Base-by-base conservation (phyloP, 1,140 invertebrate species). In the Drosophila paulistorum region DNA sequence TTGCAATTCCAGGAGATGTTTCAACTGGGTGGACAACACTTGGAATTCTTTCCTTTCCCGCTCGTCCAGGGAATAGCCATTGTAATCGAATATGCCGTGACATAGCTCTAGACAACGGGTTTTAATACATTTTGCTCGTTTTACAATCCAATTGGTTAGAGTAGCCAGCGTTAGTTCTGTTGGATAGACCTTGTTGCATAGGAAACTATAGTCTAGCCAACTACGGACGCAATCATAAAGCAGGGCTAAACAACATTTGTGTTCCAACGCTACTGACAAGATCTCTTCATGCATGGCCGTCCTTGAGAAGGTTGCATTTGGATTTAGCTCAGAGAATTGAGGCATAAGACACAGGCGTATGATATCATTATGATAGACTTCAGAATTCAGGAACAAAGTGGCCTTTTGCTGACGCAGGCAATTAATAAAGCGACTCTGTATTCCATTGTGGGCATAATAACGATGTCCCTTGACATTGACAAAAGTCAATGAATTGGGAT, bases 101-200 rank as follows among this genome's bases (percentile, higher is more conserved):
- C 94, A 94, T 1, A 96, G 91, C 39, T 93, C 93, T 91, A 97
- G 95, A 0, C 95, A 95, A 6, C 94, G 94, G 14, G 93, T 90
- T 92, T 98, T 97, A 1, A 97, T 94, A 7, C 93, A 90, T 2
- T 93, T 93, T 0, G 97, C 95, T 17, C 95, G 93, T 55, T 95
- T 94, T 94, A 96, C 96, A 0, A 95, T 95, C 97, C 97, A 98
- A 54, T 95, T 94, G 10, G 97, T 93, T 30, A 98, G 92, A 9
- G 95, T 94, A 13, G 94, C 92, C 0, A 96, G 92, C 0, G 95
- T 95, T 65, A 96, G 95, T 4, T 95, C 95, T 1, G 93, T 93
- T 4, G 94, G 93, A 9, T 93, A 93, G 6, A 68, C n/a, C 61
- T 65, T 65, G 58, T 90, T 77, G 66, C 91, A 86, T 55, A 81